Conservation (phyloP, 2,113 vertebrate species). For the Caloenas nicobarica region DNA sequence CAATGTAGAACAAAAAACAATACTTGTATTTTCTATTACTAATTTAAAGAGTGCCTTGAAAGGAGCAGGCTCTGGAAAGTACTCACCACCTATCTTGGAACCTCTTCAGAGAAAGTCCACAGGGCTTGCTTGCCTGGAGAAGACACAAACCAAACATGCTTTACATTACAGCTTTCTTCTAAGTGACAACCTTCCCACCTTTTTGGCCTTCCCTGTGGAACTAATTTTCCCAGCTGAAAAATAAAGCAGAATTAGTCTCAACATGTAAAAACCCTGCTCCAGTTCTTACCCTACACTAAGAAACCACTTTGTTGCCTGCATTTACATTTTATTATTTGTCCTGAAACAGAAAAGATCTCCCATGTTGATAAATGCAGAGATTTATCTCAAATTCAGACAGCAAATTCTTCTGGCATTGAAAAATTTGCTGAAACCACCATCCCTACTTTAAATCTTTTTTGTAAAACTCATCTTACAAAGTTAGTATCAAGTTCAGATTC, state of each 20-base stretch:
- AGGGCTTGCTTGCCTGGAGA: not conserved
- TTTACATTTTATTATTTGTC: not conserved
- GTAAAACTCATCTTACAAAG: not conserved
- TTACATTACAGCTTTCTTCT: not conserved
- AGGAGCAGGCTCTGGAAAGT: not conserved
- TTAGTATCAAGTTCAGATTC: not conserved
- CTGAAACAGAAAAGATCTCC: not conserved
- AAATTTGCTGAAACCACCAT: not conserved
- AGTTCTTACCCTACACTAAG: not conserved
- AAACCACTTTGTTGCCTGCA: not conserved
- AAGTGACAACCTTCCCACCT: not conserved
- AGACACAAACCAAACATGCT: not conserved
- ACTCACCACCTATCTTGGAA: constrained; percentile 66
- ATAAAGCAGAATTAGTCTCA: not conserved
- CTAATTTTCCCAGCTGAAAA: not conserved
- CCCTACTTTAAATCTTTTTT: not conserved
- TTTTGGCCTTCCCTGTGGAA: not conserved
- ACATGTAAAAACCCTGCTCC: not conserved
- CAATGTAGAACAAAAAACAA: not conserved
- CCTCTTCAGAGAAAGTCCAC: constrained; percentile 30
- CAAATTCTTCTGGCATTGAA: not conserved
- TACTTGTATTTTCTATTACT: not conserved
- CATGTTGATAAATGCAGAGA: not conserved
- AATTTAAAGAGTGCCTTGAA: not conserved
- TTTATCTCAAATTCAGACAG: not conserved